Conservation (phyloP, 30 jellyfish, hydroid and myxozoan species). For the Hydractinia echinata region DNA sequence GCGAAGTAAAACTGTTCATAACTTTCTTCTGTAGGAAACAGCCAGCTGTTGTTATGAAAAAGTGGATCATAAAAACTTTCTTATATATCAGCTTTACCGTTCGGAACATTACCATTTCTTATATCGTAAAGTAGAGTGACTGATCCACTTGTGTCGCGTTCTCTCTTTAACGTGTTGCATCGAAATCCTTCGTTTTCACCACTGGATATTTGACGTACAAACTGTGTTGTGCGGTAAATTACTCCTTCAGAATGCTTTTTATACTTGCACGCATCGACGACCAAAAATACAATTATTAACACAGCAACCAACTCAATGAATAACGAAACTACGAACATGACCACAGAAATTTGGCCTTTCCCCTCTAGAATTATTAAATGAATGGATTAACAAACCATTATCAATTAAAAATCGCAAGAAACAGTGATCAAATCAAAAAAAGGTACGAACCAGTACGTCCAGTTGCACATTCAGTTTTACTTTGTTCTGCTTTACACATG, state of each 20-base stretch:
- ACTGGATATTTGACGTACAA: not conserved
- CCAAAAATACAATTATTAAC: not conserved
- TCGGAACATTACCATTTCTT: slow-evolving; percentile 1
- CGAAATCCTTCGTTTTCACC: slow-evolving; percentile 2
- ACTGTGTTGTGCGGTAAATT: slow-evolving; percentile 3
- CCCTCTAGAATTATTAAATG: not conserved
- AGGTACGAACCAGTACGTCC: no score
- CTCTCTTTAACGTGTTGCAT: not conserved
- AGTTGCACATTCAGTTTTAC: no score
- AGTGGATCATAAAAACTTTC: not conserved
- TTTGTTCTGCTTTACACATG: no score
- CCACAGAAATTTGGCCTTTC: not conserved
- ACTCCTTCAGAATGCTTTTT: not conserved
- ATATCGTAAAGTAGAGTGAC: slow-evolving; percentile 9
- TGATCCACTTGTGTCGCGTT: not conserved
- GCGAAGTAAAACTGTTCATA: no score
- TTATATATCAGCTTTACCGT: slow-evolving; percentile 2
- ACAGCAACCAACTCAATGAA: not conserved
- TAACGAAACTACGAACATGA: not conserved
- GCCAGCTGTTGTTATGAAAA: not conserved
- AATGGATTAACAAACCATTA: no score
- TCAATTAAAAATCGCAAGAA: no score
- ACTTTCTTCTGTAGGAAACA: no score
- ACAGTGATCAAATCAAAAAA: no score
- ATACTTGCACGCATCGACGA: not conserved